Evolutionary conservation across 2,888 invertebrate genomes (phyloP).

Genomic region (Acleris cristana): DNA sequence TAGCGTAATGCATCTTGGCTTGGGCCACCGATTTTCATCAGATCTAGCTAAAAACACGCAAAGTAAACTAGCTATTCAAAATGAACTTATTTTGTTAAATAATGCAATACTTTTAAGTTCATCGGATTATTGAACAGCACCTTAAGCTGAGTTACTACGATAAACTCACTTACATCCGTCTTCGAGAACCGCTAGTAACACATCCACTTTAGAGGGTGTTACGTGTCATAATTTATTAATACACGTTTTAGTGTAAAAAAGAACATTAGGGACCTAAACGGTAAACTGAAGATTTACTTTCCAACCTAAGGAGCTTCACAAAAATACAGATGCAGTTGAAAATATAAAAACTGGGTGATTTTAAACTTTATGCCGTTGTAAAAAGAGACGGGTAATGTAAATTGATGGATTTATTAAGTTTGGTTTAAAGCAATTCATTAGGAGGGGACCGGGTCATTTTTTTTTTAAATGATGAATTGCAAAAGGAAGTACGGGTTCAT

Average conservation of each 20-base stretch:
- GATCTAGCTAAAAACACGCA: too few relatives aligned
- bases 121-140: too few relatives aligned
- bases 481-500: conserved; percentile 33
- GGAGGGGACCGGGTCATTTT: conserved; percentile 10
- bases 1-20: too few relatives aligned
- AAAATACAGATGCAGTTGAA: background rate
- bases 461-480: conserved; percentile 34
- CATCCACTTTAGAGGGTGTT: conserved; percentile 26
- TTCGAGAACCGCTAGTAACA: conserved; percentile 16
- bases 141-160: background rate
- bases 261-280: conserved; percentile 36
- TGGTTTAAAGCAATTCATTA: conserved; percentile 29
- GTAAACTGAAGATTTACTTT: conserved; percentile 35
- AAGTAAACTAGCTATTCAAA: too few relatives aligned
- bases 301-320: background rate
- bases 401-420: background rate
- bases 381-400: background rate
- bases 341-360: background rate
- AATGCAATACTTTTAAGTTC: too few relatives aligned
- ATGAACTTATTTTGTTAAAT: too few relatives aligned
- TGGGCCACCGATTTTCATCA: too few relatives aligned
- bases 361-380: background rate
- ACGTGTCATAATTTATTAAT: conserved; percentile 35
- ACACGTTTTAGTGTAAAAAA: conserved; percentile 26
- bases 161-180: conserved; percentile 6